A percentile compares a stretch with the other conserved stretches of the same genome.
phyloP scores from a whole-genome alignment of 2,113 vertebrate genomes.

The Hipposideros armiger region DNA sequence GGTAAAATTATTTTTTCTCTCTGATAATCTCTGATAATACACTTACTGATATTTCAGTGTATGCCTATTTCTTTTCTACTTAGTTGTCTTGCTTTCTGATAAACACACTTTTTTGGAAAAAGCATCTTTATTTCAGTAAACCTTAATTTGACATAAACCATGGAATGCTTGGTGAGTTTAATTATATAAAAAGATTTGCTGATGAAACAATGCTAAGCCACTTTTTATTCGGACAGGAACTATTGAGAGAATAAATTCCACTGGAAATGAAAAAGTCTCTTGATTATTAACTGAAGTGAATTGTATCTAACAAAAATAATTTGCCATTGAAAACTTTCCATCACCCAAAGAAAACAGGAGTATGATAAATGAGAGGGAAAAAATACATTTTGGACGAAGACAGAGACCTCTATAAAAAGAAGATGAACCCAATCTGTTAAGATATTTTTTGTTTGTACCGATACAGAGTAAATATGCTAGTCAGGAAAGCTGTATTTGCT shows the following conservation, averaged over 20 bases:
- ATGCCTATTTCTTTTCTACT: neutral
- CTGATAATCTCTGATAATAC: neutral
- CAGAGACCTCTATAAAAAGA: neutral
- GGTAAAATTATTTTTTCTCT: neutral
- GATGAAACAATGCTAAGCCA: neutral
- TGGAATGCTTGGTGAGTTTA: neutral
- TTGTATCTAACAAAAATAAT: conserved; percentile 8
- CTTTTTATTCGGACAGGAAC: neutral
- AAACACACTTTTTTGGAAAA: neutral
- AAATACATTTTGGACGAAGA: neutral
- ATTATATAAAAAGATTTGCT: neutral
- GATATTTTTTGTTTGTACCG: neutral
- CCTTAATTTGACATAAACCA: neutral
- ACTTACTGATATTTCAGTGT: neutral
- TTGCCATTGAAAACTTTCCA: neutral
- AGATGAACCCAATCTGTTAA: neutral
- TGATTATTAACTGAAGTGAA: neutral
- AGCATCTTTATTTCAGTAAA: neutral
- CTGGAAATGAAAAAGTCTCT: neutral
- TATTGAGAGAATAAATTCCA: neutral
- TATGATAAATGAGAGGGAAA: neutral
- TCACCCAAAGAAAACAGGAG: neutral
- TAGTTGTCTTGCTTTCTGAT: neutral
- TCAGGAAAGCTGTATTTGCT: neutral
- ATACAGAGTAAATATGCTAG: neutral